These are phyloP conservation scores for Phengaris arion DNA, from an alignment of 2,888 invertebrate genomes.

Conservation along the genomic window DNA sequence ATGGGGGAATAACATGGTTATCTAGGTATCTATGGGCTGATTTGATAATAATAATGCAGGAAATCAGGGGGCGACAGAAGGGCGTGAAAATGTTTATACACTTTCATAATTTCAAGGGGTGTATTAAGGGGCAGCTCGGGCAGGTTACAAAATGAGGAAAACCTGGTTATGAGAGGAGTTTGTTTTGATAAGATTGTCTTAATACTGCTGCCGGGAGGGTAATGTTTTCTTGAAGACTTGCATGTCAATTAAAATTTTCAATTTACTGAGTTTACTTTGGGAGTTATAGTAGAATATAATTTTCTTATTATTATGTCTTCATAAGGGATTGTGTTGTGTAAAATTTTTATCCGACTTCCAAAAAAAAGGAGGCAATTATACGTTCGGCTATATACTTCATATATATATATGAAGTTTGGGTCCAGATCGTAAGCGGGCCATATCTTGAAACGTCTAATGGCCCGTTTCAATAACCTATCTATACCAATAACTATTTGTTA, in stretches of 20 bases:
- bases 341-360: too few relatives aligned
- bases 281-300: neutral
- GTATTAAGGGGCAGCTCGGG: constrained; percentile 68
- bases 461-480: too few relatives aligned
- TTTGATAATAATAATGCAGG: constrained; percentile 78
- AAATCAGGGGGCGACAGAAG: constrained; percentile 62
- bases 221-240: neutral
- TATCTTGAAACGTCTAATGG: too few relatives aligned
- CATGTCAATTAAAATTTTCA: neutral
- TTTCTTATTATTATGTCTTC: too few relatives aligned
- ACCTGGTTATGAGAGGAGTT: constrained; percentile 60
- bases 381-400: too few relatives aligned
- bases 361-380: too few relatives aligned
- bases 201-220: neutral
- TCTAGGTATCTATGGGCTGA: constrained; percentile 75
- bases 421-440: too few relatives aligned
- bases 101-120: constrained; percentile 78
- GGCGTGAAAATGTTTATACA: constrained; percentile 79
- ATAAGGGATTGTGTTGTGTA: too few relatives aligned
- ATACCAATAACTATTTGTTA: too few relatives aligned
- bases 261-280: neutral
- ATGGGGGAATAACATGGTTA: constrained; percentile 57
- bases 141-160: constrained; percentile 71
- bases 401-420: too few relatives aligned
- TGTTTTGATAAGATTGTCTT: constrained; percentile 33